Conservation (phyloP, 64 coral and sea anemone genomes). For the Actinia equina region DNA sequence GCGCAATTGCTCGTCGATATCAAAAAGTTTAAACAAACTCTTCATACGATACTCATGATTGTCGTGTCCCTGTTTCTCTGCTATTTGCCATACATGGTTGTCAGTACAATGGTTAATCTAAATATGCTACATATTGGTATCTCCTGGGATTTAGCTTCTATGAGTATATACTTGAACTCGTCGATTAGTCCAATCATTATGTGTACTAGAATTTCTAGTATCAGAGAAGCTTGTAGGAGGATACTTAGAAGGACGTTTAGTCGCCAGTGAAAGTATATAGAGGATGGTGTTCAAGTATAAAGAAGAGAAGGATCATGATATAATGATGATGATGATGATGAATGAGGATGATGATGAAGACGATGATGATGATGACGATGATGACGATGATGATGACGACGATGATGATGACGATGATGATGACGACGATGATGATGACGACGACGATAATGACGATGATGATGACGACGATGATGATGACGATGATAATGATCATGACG, state of each 20-base stretch:
- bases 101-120: not conserved
- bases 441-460: too few relatives aligned
- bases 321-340: too few relatives aligned
- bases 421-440: too few relatives aligned
- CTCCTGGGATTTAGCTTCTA: not conserved
- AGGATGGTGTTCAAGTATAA: too few relatives aligned
- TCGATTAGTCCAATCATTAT: conserved; percentile 1
- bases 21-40: not conserved
- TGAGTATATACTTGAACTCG: not conserved
- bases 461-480: too few relatives aligned
- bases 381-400: too few relatives aligned
- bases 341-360: too few relatives aligned
- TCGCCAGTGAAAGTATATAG: not conserved
- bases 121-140: not conserved
- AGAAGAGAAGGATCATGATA: too few relatives aligned
- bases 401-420: too few relatives aligned
- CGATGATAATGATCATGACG: too few relatives aligned
- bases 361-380: too few relatives aligned
- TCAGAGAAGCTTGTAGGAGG: not conserved
- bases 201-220: not conserved
- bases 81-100: not conserved
- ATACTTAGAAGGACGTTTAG: not conserved
- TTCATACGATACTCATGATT: not conserved
- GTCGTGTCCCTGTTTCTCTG: not conserved
- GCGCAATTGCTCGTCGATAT: not conserved